Evolutionary conservation across 2,888 invertebrate species (phyloP).

Genomic region (Lepidonotus clava): DNA sequence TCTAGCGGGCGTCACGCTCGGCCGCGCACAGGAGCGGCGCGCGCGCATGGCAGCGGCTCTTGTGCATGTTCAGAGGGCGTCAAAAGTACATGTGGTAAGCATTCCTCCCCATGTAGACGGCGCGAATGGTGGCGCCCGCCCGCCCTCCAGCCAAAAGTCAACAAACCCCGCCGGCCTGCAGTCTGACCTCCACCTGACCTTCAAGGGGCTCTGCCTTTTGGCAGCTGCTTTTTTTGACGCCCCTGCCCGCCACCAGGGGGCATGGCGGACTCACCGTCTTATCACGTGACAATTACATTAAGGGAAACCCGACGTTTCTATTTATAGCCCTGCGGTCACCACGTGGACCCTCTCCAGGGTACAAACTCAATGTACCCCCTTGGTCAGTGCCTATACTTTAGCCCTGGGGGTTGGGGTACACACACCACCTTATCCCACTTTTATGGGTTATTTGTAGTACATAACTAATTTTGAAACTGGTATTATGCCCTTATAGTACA

Average conservation of each 20-base stretch:
- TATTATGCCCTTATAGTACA: too few species aligned
- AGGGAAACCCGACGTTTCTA: too few species aligned
- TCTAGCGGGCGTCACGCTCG: neutral
- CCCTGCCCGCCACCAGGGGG: neutral
- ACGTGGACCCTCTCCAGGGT: too few species aligned
- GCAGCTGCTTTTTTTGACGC: neutral
- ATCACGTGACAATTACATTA: conserved; percentile 48
- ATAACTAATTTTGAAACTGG: too few species aligned
- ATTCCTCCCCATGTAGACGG: neutral
- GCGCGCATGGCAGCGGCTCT: neutral
- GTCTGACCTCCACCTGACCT: conserved; percentile 11
- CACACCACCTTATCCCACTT: too few species aligned
- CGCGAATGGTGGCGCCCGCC: neutral
- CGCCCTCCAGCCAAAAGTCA: conserved; percentile 10
- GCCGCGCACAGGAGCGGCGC: neutral
- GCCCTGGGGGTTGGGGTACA: too few species aligned
- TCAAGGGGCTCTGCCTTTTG: conserved; percentile 2
- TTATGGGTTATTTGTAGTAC: too few species aligned
- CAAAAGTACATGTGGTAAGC: neutral
- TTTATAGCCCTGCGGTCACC: too few species aligned
- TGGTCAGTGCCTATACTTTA: too few species aligned
- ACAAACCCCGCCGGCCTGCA: neutral
- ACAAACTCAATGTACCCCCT: too few species aligned
- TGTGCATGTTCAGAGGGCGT: neutral
- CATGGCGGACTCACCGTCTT: conserved; percentile 12